These are phyloP conservation scores for Pelmatolapia mariae DNA, from an alignment of 2,113 vertebrate genomes.

Conservation along the genomic window DNA sequence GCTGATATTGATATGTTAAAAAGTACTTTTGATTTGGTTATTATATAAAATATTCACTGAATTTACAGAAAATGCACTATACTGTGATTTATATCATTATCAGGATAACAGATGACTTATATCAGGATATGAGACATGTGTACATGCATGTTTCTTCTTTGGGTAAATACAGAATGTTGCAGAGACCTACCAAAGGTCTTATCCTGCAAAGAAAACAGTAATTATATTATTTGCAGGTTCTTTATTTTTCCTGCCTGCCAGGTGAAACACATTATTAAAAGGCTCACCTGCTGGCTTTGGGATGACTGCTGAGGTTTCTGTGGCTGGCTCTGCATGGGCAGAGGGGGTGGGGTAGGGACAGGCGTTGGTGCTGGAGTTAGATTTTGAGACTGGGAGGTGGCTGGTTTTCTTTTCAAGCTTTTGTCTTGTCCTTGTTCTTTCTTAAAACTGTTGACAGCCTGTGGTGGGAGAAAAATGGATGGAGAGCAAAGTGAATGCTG, in stretches of 20 bases:
- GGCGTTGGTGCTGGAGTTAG: constrained; percentile 57
- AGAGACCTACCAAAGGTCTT: neutral
- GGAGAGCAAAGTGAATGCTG: neutral
- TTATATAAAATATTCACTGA: neutral
- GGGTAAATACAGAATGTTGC: neutral
- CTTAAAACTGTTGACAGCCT: constrained; percentile 97
- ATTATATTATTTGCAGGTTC: neutral
- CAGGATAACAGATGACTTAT: neutral
- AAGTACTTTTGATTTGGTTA: neutral
- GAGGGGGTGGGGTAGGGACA: constrained; percentile 45
- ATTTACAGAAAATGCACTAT: neutral
- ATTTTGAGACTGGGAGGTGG: constrained; percentile 33
- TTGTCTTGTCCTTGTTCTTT: constrained; percentile 86
- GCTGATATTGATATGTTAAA: neutral
- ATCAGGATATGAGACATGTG: neutral
- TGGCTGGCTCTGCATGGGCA: constrained; percentile 42
- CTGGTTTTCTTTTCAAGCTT: constrained; percentile 58
- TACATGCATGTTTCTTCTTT: neutral
- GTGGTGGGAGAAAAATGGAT: neutral
- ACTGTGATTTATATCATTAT: neutral
- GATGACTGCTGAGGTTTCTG: constrained; percentile 71
- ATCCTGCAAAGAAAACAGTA: neutral
- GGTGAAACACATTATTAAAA: neutral
- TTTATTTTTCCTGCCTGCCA: neutral
- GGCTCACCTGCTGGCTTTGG: constrained; percentile 73